Evolutionary conservation across 2,888 invertebrate genomes (phyloP).

Genomic region (Abrostola tripartita): DNA sequence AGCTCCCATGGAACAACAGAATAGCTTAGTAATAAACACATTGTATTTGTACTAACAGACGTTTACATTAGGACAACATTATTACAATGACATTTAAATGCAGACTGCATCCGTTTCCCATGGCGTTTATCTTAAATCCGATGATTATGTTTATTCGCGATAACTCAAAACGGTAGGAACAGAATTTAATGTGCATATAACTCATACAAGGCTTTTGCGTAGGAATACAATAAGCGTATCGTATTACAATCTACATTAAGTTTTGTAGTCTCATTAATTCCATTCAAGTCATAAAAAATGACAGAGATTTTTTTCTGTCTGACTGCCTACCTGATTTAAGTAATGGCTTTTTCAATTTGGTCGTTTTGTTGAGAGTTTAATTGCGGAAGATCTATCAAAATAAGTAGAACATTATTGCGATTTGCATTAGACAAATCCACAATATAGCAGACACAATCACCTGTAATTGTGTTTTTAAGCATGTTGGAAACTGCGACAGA

Average conservation of each 20-base stretch:
- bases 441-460: too few species aligned
- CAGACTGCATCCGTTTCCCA: slow-evolving; percentile 42
- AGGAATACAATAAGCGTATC: slow-evolving; percentile 24
- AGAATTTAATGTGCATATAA: slow-evolving; percentile 12
- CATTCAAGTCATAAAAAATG: not conserved
- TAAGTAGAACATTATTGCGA: too few species aligned
- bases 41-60: slow-evolving; percentile 6
- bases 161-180: slow-evolving; percentile 15
- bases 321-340: slow-evolving; percentile 5
- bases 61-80: slow-evolving; percentile 15
- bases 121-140: slow-evolving; percentile 34
- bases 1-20: too few species aligned
- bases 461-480: too few species aligned
- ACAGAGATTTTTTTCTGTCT: too few species aligned
- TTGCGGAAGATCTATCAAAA: too few species aligned
- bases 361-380: not conserved
- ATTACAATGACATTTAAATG: slow-evolving; percentile 29
- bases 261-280: slow-evolving; percentile 1
- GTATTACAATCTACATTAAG: slow-evolving; percentile 7
- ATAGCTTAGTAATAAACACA: slow-evolving; percentile 23
- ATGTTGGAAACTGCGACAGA: too few species aligned
- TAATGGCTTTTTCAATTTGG: not conserved
- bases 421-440: too few species aligned
- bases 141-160: slow-evolving; percentile 26
- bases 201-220: slow-evolving; percentile 31